Evolutionary conservation across 2,797 vertebrate genomes (phyloP).

Genomic region (Brachyalestes nurse): DNA sequence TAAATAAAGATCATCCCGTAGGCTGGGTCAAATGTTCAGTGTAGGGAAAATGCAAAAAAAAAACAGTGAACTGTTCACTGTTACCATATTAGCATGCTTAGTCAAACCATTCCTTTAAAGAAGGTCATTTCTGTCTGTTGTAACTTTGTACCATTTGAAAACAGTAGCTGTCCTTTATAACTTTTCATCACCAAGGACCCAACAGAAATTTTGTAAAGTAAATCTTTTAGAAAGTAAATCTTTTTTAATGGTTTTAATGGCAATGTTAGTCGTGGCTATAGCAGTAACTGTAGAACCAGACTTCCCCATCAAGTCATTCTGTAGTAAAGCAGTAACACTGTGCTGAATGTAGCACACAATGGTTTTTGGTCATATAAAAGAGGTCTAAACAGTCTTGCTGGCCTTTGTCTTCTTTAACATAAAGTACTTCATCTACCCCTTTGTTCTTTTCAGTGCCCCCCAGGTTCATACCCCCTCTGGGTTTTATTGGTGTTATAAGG

Average conservation of each 20-base stretch:
- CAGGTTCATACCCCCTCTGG: constrained; percentile 60
- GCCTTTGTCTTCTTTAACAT: constrained; percentile 20
- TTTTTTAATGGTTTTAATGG: no score
- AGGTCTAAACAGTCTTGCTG: not conserved
- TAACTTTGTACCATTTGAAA: not conserved
- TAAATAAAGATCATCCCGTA: no score
- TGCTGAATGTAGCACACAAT: not conserved
- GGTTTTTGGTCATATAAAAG: not conserved
- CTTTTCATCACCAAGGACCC: not conserved
- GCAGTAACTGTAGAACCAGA: not conserved
- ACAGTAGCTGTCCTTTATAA: not conserved
- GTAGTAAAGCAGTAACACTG: not conserved
- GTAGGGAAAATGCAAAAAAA: no score
- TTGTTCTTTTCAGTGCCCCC: constrained; percentile 38
- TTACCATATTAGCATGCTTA: not conserved
- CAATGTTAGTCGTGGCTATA: no score
- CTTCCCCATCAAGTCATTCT: not conserved
- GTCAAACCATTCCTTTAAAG: not conserved
- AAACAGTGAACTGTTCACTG: not conserved
- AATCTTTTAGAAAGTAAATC: no score
- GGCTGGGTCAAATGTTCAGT: no score
- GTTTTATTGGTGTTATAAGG: constrained; percentile 71
- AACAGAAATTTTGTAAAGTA: not conserved
- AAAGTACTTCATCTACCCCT: constrained; percentile 54
- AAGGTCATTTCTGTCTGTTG: not conserved